Evolutionary conservation across 2,888 invertebrate species (phyloP).

Genomic region (Auanema freiburgensis): DNA sequence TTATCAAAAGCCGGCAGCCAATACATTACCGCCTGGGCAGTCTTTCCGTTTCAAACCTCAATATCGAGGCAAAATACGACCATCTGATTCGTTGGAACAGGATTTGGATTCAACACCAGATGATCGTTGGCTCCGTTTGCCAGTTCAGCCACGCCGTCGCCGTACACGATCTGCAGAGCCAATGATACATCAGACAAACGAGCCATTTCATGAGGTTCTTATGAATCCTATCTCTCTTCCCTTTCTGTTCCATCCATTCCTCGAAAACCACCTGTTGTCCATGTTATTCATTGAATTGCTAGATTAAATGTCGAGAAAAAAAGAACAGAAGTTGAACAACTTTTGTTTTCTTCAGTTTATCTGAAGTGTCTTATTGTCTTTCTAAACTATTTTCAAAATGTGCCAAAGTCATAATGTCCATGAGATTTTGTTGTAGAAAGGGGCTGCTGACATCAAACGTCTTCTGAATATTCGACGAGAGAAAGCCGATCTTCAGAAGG

Average conservation of each 20-base stretch:
- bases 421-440: constrained; percentile 42
- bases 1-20: constrained; percentile 28
- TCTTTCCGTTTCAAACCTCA: constrained; percentile 59
- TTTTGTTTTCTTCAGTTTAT: constrained; percentile 2
- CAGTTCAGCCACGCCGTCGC: no score
- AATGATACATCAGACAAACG: no score
- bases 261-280: no score
- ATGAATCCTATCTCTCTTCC: no score
- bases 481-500: constrained; percentile 49
- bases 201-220: no score
- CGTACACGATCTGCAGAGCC: no score
- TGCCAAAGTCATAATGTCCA: neutral
- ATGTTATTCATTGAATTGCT: no score
- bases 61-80: constrained; percentile 54
- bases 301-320: no score
- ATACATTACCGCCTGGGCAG: constrained; percentile 42
- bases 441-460: constrained; percentile 54
- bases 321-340: no score
- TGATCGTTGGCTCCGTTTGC: no score
- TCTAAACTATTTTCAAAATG: neutral
- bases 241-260: no score
- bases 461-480: constrained; percentile 50
- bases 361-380: constrained; percentile 3
- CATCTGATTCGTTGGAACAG: neutral
- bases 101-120: no score